Evolutionary conservation across 2,888 invertebrate genomes (phyloP).

Genomic region (Tineola bisselliella): DNA sequence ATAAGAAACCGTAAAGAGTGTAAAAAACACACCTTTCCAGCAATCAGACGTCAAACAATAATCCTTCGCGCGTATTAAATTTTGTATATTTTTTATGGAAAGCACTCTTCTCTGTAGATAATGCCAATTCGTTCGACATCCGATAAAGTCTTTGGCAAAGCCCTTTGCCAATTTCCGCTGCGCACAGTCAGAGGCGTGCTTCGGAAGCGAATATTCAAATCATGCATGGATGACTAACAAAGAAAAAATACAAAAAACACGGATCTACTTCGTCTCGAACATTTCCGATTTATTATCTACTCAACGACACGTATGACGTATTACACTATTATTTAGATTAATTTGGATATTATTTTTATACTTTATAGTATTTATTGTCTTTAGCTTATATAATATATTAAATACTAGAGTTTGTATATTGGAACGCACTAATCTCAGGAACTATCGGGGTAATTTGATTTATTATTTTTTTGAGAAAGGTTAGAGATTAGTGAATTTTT

Average conservation of each 20-base stretch:
- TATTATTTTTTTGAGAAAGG: no score
- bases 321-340: not conserved
- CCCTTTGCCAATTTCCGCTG: constrained; percentile 13
- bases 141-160: constrained; percentile 12
- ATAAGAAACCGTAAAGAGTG: not conserved
- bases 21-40: not conserved
- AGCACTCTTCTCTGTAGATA: constrained; percentile 5
- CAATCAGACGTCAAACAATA: constrained; percentile 5
- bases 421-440: no score
- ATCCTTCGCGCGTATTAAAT: not conserved
- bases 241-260: constrained; percentile 12
- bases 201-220: constrained; percentile 15
- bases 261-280: not conserved
- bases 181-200: constrained; percentile 14
- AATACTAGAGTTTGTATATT: no score
- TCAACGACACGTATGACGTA: not conserved
- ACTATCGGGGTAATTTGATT: no score
- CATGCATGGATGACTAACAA: constrained; percentile 13
- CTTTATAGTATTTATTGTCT: no score
- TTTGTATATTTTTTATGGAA: not conserved
- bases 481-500: no score
- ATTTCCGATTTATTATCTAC: not conserved
- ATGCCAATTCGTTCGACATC: constrained; percentile 13
- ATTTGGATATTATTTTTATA: no score
- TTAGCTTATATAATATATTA: no score